phyloP scores from a whole-genome alignment of 2,113 vertebrate genomes.

The Bubo scandiacus region DNA sequence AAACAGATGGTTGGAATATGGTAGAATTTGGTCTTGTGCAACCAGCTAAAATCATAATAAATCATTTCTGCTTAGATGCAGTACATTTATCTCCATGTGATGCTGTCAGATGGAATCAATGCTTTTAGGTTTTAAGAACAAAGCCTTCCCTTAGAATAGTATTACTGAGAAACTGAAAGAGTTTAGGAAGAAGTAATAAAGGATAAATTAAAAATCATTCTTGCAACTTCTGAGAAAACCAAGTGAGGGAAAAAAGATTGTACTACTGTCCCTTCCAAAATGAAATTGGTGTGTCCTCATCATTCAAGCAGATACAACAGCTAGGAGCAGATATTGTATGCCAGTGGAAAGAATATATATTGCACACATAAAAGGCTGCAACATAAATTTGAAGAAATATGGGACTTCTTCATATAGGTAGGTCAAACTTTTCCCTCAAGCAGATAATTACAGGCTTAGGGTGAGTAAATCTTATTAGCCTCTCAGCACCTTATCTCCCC shows the following conservation, averaged over 20 bases:
- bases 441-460: constrained; percentile 79
- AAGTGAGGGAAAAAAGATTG: constrained; percentile 31
- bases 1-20: constrained; percentile 11
- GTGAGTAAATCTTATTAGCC: constrained; percentile 81
- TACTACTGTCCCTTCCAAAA: constrained; percentile 30
- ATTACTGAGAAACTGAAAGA: constrained; percentile 33
- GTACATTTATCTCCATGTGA: constrained; percentile 46
- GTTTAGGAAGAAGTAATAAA: constrained; percentile 61
- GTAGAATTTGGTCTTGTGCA: constrained; percentile 28
- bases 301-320: constrained; percentile 61
- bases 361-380: constrained; percentile 69
- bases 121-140: constrained; percentile 41
- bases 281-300: constrained; percentile 58
- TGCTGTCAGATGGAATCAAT: constrained; percentile 30
- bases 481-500: constrained; percentile 69
- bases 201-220: constrained; percentile 43
- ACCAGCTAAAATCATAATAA: constrained; percentile 30
- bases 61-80: constrained; percentile 30
- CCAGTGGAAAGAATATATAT: constrained; percentile 70
- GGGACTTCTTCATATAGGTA: constrained; percentile 73
- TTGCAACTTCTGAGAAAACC: constrained; percentile 41
- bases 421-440: constrained; percentile 81
- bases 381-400: constrained; percentile 80
- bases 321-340: constrained; percentile 64
- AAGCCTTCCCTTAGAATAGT: background rate